Evolutionary conservation across 1,140 invertebrate genomes (phyloP).

Genomic region (Mizuhopecten yessoensis): DNA sequence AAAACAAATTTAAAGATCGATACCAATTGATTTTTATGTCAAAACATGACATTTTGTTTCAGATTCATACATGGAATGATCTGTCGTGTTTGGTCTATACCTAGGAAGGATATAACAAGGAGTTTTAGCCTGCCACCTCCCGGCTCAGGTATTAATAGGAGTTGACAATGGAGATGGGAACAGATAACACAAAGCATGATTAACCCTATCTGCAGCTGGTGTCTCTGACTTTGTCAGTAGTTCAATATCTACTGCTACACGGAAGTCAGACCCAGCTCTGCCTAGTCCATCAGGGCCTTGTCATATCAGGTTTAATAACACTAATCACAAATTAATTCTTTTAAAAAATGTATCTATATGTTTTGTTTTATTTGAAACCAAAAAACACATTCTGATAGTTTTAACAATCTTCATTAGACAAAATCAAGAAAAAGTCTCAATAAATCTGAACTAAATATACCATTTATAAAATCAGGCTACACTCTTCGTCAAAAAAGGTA

Average conservation of each 20-base stretch:
- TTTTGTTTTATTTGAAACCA: not conserved
- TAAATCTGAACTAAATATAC: no score
- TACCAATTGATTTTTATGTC: not conserved
- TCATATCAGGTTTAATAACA: not conserved
- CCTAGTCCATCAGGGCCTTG: not conserved
- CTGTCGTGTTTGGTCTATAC: not conserved
- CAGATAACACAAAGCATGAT: not conserved
- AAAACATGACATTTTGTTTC: not conserved
- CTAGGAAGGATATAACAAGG: not conserved
- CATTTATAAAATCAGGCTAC: no score
- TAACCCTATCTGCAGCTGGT: not conserved
- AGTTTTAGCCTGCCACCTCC: not conserved
- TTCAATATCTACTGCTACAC: not conserved
- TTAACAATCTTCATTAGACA: no score
- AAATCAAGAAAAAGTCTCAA: no score
- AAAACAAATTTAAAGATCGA: not conserved
- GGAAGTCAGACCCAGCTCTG: not conserved
- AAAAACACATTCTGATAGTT: no score
- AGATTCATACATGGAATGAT: not conserved
- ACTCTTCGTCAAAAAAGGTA: no score
- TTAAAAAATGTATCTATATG: not conserved
- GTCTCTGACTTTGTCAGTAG: not conserved
- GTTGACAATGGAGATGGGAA: not conserved
- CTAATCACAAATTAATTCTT: not conserved
- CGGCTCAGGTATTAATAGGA: not conserved